These are phyloP conservation scores for Heptranchias perlo DNA, from an alignment of 2,113 vertebrate genomes.

Conservation along the genomic window DNA sequence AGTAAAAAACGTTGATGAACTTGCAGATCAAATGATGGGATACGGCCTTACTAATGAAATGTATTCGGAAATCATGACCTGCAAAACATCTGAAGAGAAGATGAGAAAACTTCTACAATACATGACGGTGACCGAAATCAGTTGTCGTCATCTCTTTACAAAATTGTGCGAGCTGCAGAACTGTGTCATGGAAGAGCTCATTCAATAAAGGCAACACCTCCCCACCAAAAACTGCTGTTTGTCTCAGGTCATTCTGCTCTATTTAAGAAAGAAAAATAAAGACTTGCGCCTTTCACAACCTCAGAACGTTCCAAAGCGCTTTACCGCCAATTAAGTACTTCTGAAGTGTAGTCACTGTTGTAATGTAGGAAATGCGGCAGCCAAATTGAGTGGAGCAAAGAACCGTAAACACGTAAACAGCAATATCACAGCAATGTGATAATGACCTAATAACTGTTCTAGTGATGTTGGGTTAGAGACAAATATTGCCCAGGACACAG, in stretches of 20 bases:
- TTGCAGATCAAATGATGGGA: conserved; percentile 43
- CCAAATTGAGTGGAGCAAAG: too few relatives aligned
- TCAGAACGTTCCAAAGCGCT: background rate
- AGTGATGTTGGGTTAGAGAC: too few relatives aligned
- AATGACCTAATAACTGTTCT: background rate
- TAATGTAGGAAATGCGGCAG: background rate
- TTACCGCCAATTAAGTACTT: background rate
- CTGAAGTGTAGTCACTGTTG: background rate
- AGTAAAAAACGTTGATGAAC: conserved; percentile 41
- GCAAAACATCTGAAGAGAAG: conserved; percentile 37
- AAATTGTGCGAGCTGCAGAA: conserved; percentile 32
- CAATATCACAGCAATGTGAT: background rate
- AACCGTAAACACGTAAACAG: too few relatives aligned
- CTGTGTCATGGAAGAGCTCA: conserved; percentile 43
- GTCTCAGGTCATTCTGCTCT: background rate
- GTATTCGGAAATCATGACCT: conserved; percentile 36
- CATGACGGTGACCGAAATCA: background rate
- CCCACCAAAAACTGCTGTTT: too few relatives aligned
- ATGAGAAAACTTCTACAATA: conserved; percentile 44
- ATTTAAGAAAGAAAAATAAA: background rate
- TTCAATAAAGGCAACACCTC: background rate
- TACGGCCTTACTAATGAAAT: background rate
- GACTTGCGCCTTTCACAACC: background rate
- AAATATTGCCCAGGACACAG: too few relatives aligned
- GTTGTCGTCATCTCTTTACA: conserved; percentile 33